Percentiles rank a stretch among this genome's conserved stretches.
Conservation (phyloP, 2,113 vertebrate species). For the Pomatorhinus ruficollis region DNA sequence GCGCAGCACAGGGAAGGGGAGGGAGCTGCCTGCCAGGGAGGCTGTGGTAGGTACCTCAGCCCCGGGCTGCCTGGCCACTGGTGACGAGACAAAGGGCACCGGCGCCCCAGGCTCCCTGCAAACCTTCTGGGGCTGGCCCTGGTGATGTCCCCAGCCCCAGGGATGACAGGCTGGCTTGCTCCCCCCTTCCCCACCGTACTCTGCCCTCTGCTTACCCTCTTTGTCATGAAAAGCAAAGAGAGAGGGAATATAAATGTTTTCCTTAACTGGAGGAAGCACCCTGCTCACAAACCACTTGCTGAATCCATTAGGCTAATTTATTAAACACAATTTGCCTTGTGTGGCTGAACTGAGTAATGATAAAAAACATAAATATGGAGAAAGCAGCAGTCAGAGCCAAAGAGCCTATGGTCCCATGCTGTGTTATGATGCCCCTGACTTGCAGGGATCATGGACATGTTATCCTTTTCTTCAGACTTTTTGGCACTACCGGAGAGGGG, state of each 20-base stretch:
- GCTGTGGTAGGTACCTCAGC: conserved; percentile 54
- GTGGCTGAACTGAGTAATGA: conserved; percentile 89
- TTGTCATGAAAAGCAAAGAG: conserved; percentile 53
- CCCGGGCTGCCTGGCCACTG: background rate
- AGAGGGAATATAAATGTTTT: conserved; percentile 89
- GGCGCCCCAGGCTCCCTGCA: background rate
- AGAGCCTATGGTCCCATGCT: background rate
- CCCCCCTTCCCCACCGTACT: background rate
- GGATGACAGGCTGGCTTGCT: background rate
- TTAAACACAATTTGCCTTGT: conserved; percentile 93
- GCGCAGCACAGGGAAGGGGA: conserved; percentile 39
- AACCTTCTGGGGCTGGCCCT: background rate
- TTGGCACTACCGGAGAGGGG: background rate
- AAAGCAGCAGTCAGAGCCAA: background rate
- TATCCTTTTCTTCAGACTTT: background rate
- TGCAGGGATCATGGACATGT: rapidly evolving
- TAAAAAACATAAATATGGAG: conserved; percentile 76
- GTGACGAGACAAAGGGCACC: conserved; percentile 39
- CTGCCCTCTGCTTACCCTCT: conserved; percentile 57
- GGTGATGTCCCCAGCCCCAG: background rate
- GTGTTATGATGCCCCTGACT: background rate
- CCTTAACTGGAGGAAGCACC: conserved; percentile 89
- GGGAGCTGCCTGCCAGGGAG: background rate
- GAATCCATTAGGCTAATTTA: conserved; percentile 96
- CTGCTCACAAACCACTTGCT: conserved; percentile 87